Base-by-base conservation (phyloP, 2,113 vertebrate species). In the Rallus limicola region DNA sequence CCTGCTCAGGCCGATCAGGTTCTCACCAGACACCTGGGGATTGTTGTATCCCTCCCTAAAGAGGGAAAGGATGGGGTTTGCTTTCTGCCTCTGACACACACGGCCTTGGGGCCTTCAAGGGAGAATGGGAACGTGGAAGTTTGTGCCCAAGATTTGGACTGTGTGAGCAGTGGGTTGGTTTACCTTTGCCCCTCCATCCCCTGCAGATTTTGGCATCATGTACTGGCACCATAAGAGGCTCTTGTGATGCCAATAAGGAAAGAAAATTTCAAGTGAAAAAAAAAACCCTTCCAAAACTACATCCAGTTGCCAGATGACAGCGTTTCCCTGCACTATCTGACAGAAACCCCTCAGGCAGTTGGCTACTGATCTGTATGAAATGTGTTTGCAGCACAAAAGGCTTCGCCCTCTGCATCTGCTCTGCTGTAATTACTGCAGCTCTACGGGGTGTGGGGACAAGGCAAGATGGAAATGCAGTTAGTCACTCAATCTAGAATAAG, bases 1-100 rank as follows among this genome's bases (percentile, higher is more conserved):
- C 11, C 99, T 98, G 96, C 98, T 99, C 92, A 98, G 95, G 44
- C 99, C 98, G 1, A 99, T 99, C 12, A 99, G 95, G 90, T 99
- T 99, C 90, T 98, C 99, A 2, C 97, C 98, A 5, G 97, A 98
- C 65, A 98, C 64, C 28, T 96, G 62, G 21, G 98, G 94, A 18
- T 97, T 98, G 68, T 95, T 96, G 92, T 98, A 98, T 16, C 99
- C 99, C 62, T 98, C 98, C 95, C 98, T 98, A 59, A 67, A 42
- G 42, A 74, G 92, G 33, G n/a, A 58, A 16, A 63, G 1, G 9
- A 38, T 36, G 3, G 1, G 5, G 31, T 71, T 62, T 72, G 26
- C 15, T 67, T 50, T 55, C 44, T 84, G 74, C 24, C 38, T 28
- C 9, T 28, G 44, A 23, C 56, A 48, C 19, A 23, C 40, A 9